Conservation (phyloP, 2,113 vertebrate genomes). For the Mixornis gularis region DNA sequence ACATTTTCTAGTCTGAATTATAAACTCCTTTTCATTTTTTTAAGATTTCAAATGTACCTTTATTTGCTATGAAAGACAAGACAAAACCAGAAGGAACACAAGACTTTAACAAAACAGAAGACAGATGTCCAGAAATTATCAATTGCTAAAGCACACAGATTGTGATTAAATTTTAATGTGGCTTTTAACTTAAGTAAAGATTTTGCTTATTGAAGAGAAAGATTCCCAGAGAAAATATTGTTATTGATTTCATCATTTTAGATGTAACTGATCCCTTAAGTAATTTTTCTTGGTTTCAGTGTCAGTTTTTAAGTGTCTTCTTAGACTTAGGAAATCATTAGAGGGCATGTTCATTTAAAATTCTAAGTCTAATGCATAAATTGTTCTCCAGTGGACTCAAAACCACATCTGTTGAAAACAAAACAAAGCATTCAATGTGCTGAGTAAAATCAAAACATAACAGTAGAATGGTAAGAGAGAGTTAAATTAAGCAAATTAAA, state of each 20-base stretch:
- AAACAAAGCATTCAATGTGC: conserved; percentile 70
- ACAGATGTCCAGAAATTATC: conserved; percentile 95
- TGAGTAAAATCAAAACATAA: conserved; percentile 74
- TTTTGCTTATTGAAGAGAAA: conserved; percentile 83
- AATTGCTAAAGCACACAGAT: conserved; percentile 86
- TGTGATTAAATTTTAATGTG: conserved; percentile 96
- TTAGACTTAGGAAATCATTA: conserved; percentile 71
- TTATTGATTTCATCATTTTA: conserved; percentile 97
- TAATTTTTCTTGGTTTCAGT: conserved; percentile 83
- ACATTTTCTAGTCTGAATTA: background rate
- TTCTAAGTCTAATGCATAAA: conserved; percentile 82
- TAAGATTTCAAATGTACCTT: conserved; percentile 4
- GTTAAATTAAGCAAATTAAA: conserved; percentile 86
- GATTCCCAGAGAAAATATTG: conserved; percentile 93
- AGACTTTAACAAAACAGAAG: conserved; percentile 83
- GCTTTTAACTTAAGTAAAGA: conserved; percentile 87
- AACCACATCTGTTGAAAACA: conserved; percentile 83
- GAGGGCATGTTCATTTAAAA: conserved; percentile 79
- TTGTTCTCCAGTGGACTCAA: conserved; percentile 74
- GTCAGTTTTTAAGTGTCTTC: conserved; percentile 79
- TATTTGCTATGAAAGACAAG: conserved; percentile 83
- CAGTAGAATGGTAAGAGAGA: conserved; percentile 46
- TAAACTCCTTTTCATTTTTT: background rate
- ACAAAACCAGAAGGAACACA: conserved; percentile 83
- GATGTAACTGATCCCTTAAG: conserved; percentile 93